phyloP scores from a whole-genome alignment of 2,888 invertebrate genomes.

The Barypeithes pellucidus region DNA sequence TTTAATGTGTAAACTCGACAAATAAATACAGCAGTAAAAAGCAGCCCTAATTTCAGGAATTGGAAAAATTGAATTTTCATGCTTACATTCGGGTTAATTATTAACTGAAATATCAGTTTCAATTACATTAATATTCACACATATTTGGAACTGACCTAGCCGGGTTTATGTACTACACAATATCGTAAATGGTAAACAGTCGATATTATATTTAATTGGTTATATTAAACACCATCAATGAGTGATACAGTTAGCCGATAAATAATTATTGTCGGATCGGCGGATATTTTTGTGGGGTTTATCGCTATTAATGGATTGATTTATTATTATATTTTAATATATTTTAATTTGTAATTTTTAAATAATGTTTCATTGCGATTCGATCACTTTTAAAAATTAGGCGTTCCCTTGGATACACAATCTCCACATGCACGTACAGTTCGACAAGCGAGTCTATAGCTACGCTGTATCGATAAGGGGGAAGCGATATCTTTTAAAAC shows the following conservation, averaged over 20 bases:
- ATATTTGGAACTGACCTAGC: conserved; percentile 68
- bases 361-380: too few relatives aligned
- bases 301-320: conserved; percentile 12
- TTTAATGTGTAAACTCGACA: background rate
- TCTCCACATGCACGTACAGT: too few relatives aligned
- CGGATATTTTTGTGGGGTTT: conserved; percentile 30
- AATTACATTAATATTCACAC: conserved; percentile 69
- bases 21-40: background rate
- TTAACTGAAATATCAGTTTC: conserved; percentile 67
- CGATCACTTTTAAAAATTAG: too few relatives aligned
- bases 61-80: conserved; percentile 59
- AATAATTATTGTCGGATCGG: conserved; percentile 35
- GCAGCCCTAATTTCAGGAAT: conserved; percentile 8
- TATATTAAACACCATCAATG: conserved; percentile 45
- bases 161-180: conserved; percentile 52
- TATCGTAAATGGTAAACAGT: conserved; percentile 56
- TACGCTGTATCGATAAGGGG: too few relatives aligned
- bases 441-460: too few relatives aligned
- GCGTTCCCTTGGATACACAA: too few relatives aligned
- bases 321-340: background rate
- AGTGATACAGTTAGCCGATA: conserved; percentile 37
- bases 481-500: too few relatives aligned
- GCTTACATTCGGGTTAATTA: conserved; percentile 63
- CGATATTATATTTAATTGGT: conserved; percentile 53
- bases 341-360: too few relatives aligned